Base-by-base conservation (phyloP, 2,113 vertebrate species). In the Pseudorectes ferrugineus region DNA sequence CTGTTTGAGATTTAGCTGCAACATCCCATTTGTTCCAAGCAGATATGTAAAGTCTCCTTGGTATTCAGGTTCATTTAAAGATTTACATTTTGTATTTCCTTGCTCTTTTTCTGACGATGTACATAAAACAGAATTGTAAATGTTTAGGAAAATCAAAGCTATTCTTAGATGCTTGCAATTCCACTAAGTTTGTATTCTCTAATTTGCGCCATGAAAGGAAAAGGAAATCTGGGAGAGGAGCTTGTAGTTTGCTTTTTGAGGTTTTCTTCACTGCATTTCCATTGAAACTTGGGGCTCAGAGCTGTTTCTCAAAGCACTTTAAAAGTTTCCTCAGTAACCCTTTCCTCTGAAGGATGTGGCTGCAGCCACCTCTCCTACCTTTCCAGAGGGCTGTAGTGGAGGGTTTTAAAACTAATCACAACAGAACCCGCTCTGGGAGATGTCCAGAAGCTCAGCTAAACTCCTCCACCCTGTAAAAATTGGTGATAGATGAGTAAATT, bases 121-220 rank as follows among this genome's bases (percentile, higher is more conserved):
- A 96, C 97, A 98, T 98, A 97, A 98, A 98, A 98, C 97, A 96
- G 98, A 98, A 98, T 98, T 96, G 97, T 97, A 97, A 97, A 98
- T 98, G 97, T 97, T 98, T 98, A 98, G 96, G 86, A 96, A 97
- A 98, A 98, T 98, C 97, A 98, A 98, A 98, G 97, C 96, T 96
- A 97, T 98, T 97, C 91, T 97, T 97, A 98, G 97, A 97, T 95
- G 97, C 97, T 95, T 97, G 95, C 96, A 97, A 89, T 96, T 97
- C 90, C 88, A 93, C 96, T 97, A 94, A 95, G 82, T 96, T 95
- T 76, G 86, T 91, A 35, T 96, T 96, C 96, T 96, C 85, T 96
- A 90, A 89, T 93, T 94, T 90, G 65, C 7, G 3, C 97, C 93
- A 95, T 96, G 93, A 96, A 97, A 96, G 93, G 62, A 54, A 85